Conservation (phyloP, 2,797 vertebrate genomes). For the Sarcophilus harrisii region DNA sequence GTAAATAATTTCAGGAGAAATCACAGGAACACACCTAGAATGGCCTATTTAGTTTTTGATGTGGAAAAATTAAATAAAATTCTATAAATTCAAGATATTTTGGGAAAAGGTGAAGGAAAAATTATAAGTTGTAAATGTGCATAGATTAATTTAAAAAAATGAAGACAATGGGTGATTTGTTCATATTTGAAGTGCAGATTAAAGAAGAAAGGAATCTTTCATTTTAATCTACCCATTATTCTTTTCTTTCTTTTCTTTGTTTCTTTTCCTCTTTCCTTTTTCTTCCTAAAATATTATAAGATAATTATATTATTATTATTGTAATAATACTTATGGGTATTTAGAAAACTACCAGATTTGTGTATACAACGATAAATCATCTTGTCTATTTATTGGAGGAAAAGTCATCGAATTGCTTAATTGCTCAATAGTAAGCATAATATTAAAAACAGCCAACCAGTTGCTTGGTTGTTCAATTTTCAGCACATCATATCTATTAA, state of each 20-base stretch:
- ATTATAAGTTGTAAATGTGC: slow-evolving; percentile 4
- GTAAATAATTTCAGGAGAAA: slow-evolving; percentile 61
- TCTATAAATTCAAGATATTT: slow-evolving; percentile 70
- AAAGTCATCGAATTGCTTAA: background rate
- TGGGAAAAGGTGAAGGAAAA: slow-evolving; percentile 69
- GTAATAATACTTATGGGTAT: background rate
- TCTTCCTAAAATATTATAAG: background rate
- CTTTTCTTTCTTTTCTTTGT: background rate
- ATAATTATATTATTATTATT: no score
- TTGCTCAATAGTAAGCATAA: background rate
- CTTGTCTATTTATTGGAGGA: background rate
- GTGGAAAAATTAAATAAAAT: slow-evolving; percentile 70
- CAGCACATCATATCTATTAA: background rate
- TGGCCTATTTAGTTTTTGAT: slow-evolving; percentile 68
- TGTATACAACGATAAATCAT: background rate
- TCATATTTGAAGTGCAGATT: slow-evolving; percentile 69
- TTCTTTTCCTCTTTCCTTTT: background rate
- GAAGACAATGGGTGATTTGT: slow-evolving; percentile 57
- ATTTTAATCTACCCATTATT: background rate
- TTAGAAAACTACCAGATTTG: background rate
- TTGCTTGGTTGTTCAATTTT: background rate
- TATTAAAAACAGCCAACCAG: background rate
- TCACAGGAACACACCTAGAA: slow-evolving; percentile 51
- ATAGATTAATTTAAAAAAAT: slow-evolving; percentile 37
- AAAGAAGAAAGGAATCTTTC: slow-evolving; percentile 52